Base-by-base conservation (phyloP, 2,113 vertebrate species). In the Noctilio leporinus region DNA sequence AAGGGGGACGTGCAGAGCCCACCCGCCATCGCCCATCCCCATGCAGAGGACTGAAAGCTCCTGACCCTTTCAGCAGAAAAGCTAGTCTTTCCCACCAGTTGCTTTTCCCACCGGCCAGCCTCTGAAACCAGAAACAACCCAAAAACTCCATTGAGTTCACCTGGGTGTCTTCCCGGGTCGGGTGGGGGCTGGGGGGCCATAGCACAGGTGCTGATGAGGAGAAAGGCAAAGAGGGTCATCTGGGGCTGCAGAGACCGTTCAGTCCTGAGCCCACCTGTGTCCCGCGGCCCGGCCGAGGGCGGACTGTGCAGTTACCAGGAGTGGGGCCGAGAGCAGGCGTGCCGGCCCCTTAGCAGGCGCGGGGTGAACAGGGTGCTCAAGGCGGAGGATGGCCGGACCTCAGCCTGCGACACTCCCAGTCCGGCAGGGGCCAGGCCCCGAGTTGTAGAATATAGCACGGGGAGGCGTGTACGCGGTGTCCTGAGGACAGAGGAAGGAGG, bases 401-500 rank as follows among this genome's bases (percentile, higher is more conserved):
- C 64, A 30, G 47, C 67, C 43, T 6, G 14, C 10, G 45, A 35
- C 26, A 15, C 59, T 30, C 45, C 26, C 45, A 4, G 43, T 2
- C 20, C 4, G 16, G 24, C 7, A 24, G 35, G 38, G 35, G 55
- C 19, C 30, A 26, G 59, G 30, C 2, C 3, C 20, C 0, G 1
- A 0, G 69, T 7, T 7, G n/a, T 10, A 0, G 28, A 43, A 2
- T 0, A 2, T 26, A 49, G 0, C 19, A 0, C 0, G 26, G 17
- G 17, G 26, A 53, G 55, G 20, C 5, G 0, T 4, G 0, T 30
- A 2, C 16, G 1, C 0, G 5, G 22, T 0, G 0, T 38, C 45
- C 7, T 0, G 57, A 33, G 4, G 0, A 1, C 4, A 16, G 43
- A 30, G 45, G 53, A 2, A n/a, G 59, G 86, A 33, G 45, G 4